Evolutionary conservation across 2,797 vertebrate species (phyloP).

Genomic region (Gymnothorax reevesii): DNA sequence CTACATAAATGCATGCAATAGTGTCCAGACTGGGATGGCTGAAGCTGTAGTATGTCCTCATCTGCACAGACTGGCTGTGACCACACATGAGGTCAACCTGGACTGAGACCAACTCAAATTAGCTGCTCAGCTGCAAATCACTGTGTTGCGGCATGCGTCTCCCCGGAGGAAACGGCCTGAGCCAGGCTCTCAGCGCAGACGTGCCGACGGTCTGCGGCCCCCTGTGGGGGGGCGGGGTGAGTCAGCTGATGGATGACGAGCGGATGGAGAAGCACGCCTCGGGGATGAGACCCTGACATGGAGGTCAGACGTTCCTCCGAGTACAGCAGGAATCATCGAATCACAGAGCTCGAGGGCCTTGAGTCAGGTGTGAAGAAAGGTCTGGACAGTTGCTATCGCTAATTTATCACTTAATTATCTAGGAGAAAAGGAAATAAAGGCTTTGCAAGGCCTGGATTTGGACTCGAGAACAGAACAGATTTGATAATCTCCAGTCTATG

Average conservation of each 20-base stretch:
- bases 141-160: not conserved
- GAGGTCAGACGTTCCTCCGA: not conserved
- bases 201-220: not conserved
- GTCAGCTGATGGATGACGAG: not conserved
- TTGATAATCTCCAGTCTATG: too few species aligned
- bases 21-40: not conserved
- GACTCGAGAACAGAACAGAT: too few species aligned
- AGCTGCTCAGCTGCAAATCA: not conserved
- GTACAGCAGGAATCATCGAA: too few species aligned
- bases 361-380: too few species aligned
- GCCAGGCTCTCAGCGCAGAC: not conserved
- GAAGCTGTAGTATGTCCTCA: not conserved
- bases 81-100: conserved; percentile 12
- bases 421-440: too few species aligned
- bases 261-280: not conserved
- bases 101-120: conserved; percentile 14
- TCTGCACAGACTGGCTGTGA: not conserved
- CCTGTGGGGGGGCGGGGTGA: not conserved
- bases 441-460: too few species aligned
- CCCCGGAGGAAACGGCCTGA: not conserved
- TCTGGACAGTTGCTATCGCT: too few species aligned
- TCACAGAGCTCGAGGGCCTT: too few species aligned
- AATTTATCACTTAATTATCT: too few species aligned
- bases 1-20: not conserved
- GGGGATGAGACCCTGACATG: not conserved